Evolutionary conservation across 35 echinoderm and acorn worm species (phyloP).

Genomic region (Acanthaster planci): DNA sequence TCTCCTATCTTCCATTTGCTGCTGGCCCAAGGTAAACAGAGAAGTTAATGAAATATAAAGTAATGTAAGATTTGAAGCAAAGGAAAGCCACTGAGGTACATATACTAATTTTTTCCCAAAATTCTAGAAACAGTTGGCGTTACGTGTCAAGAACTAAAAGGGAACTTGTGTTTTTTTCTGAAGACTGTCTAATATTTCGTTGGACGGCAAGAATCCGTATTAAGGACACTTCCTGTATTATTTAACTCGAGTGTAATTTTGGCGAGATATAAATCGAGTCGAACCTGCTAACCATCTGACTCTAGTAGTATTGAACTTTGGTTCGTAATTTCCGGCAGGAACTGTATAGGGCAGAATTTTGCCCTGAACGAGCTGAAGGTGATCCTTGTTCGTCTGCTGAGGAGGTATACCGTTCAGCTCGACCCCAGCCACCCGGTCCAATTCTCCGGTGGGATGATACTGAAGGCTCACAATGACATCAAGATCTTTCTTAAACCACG

Average conservation of each 20-base stretch:
- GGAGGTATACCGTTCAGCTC: neutral
- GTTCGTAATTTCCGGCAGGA: conserved; percentile 16
- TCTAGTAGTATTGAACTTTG: neutral
- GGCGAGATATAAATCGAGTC: neutral
- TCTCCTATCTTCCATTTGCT: conserved; percentile 8
- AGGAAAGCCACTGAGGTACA: no score
- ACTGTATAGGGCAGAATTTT: conserved; percentile 49
- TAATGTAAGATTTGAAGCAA: no score
- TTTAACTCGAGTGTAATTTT: no score
- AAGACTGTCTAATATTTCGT: no score
- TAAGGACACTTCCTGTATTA: no score
- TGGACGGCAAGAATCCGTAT: no score
- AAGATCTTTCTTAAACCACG: neutral
- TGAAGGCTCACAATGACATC: conserved; percentile 1
- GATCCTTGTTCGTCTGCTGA: conserved; percentile 3
- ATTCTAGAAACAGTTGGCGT: neutral
- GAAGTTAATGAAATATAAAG: no score
- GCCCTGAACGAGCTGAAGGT: conserved; percentile 44
- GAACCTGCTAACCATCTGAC: neutral
- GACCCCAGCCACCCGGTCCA: conserved; percentile 10
- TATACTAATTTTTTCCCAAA: neutral
- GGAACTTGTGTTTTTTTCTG: no score
- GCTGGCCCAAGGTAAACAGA: neutral
- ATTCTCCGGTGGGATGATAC: neutral
- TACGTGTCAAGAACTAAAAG: no score